These are phyloP conservation scores for Clupea harengus DNA, from an alignment of 2,113 vertebrate genomes.

Conservation along the genomic window DNA sequence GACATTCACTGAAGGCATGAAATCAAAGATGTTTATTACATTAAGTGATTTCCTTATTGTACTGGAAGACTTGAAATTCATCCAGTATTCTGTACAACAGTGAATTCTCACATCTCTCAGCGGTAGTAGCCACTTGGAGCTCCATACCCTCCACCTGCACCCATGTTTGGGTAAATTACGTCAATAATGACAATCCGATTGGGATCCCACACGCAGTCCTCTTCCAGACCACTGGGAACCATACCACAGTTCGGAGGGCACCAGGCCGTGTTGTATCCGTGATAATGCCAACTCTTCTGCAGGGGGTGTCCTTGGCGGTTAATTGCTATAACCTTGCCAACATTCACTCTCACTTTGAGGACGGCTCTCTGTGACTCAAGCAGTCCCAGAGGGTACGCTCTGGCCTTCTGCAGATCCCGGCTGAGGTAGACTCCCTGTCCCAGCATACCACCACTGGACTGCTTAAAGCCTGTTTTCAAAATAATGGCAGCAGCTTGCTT, in stretches of 20 bases:
- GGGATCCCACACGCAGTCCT: constrained; percentile 27
- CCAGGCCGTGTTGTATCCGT: neutral
- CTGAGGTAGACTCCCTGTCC: constrained; percentile 51
- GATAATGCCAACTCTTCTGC: constrained; percentile 18
- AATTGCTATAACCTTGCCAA: constrained; percentile 37
- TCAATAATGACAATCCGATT: neutral
- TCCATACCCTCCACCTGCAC: too few relatives aligned
- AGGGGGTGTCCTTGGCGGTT: neutral
- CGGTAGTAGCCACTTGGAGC: too few relatives aligned
- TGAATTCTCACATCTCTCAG: too few relatives aligned
- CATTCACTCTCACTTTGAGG: constrained; percentile 15
- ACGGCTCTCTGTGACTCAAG: constrained; percentile 11
- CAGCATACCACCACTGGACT: constrained; percentile 38
- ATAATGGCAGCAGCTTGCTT: neutral
- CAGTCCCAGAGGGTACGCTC: constrained; percentile 25
- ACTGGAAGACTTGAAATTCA: too few relatives aligned
- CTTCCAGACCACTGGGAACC: neutral
- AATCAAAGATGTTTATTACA: too few relatives aligned
- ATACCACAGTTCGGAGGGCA: neutral
- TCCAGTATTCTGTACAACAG: too few relatives aligned
- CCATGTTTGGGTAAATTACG: too few relatives aligned
- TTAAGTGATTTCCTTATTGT: too few relatives aligned
- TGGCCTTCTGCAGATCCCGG: constrained; percentile 45
- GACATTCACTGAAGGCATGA: too few relatives aligned
- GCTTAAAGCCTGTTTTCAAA: constrained; percentile 16